These are phyloP conservation scores for Formica aserva DNA, from an alignment of 2,888 invertebrate genomes.

Conservation along the genomic window DNA sequence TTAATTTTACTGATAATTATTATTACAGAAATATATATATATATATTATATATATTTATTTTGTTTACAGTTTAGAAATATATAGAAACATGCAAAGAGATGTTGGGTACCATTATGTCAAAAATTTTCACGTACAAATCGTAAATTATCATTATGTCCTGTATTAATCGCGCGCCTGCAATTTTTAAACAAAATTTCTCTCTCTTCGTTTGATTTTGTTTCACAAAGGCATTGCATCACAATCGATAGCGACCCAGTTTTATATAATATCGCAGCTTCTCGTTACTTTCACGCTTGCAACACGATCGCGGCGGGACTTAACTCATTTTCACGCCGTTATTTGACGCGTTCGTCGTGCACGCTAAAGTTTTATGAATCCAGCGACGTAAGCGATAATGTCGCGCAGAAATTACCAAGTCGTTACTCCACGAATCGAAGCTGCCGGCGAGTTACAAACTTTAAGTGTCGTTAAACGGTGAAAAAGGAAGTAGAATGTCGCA, in stretches of 20 bases:
- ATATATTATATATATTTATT: not conserved
- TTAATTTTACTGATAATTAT: not conserved
- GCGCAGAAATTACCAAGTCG: constrained; percentile 51
- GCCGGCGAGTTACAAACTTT: constrained; percentile 50
- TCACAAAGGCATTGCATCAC: constrained; percentile 13
- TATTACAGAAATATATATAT: not conserved
- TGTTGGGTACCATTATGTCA: not conserved
- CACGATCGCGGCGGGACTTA: constrained; percentile 42
- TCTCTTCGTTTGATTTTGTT: constrained; percentile 26
- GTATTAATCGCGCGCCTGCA: not conserved
- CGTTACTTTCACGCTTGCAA: constrained; percentile 49
- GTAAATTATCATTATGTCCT: not conserved
- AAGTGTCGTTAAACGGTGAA: constrained; percentile 24
- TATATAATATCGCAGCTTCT: constrained; percentile 46
- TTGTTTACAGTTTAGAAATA: not conserved
- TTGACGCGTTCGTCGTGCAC: constrained; percentile 48
- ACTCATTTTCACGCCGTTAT: constrained; percentile 54
- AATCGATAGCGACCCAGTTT: constrained; percentile 47
- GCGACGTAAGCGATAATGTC: constrained; percentile 51
- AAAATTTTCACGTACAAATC: not conserved
- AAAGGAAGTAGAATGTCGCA: constrained; percentile 39
- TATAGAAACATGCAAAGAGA: not conserved
- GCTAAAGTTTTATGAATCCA: constrained; percentile 55
- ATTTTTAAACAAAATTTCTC: constrained; percentile 26
- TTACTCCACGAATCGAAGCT: constrained; percentile 39